Evolutionary conservation across 2,888 invertebrate species (phyloP), one percentile per base, ranked within the genome.

Genomic region (Drosophila paramelanica): DNA sequence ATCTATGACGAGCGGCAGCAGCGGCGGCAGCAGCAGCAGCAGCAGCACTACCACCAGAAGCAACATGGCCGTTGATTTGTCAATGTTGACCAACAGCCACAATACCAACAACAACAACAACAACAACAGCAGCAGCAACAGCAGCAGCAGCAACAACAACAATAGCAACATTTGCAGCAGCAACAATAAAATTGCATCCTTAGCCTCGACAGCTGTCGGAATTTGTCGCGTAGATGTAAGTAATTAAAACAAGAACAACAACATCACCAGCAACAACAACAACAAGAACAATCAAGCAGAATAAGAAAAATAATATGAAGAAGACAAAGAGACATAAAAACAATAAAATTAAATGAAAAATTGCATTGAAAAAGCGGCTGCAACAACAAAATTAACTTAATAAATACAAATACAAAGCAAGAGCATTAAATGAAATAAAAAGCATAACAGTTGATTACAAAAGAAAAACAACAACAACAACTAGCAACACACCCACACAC

Each of bases 151-250:
- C n/a, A 60, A 45, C 43, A 75, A 47, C 56, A 65, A 38, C 70
- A 79, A 67, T 81, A 67, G 77, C 79, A 83, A 27, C 43, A 23
- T 17, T 17, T 17, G 31, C 46, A 45, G 38, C 20, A 42, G 42
- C 42, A 74, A 46, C 56, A 72, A 53, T 49, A 73, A 77, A 36
- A 46, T 79, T 50, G 50, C 72, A 53, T 46, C 50, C 50, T 59
- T 71, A 38, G 58, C 77, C 39, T 89, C 90, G 69, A 62, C 85
- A 61, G 87, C 88, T 61, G 79, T 90, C 68, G 90, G 90, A 75
- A 84, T 90, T 66, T 91, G 88, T 89, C 90, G 91, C 81, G 84
- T 90, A 73, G 90, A 90, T 86, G 90, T 91, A 91, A 91, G 90
- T 91, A 87, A 66, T 20, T 43, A 55, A 1, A 58, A 41, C 14